Conservation (phyloP, 1,140 invertebrate species). For the Philotrypesis tridentata region DNA sequence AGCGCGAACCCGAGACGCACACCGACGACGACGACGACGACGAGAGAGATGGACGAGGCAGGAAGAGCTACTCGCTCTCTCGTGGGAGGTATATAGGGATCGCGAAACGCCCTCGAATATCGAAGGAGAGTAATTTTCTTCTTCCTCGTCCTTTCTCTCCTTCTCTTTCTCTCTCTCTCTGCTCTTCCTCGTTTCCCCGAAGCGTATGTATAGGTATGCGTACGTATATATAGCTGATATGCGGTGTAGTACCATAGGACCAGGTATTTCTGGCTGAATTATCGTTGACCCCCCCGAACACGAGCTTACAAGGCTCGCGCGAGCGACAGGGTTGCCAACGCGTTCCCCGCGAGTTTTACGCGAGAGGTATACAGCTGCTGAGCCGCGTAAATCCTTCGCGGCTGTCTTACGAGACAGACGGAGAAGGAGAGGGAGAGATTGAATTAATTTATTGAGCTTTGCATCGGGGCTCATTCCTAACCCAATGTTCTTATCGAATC, state of each 20-base stretch:
- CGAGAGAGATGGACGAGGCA: slow-evolving; percentile 17
- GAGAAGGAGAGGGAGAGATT: no score
- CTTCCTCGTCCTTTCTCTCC: no score
- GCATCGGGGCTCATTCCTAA: no score
- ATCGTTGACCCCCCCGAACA: slow-evolving; percentile 71
- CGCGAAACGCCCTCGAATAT: slow-evolving; percentile 60
- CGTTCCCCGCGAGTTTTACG: background rate
- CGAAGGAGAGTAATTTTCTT: slow-evolving; percentile 66
- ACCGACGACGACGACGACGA: background rate
- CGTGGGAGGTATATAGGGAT: slow-evolving; percentile 11
- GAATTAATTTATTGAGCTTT: no score
- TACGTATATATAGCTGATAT: no score
- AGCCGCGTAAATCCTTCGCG: background rate
- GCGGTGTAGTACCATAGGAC: slow-evolving; percentile 57
- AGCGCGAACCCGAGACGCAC: slow-evolving; percentile 7
- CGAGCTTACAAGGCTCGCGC: slow-evolving; percentile 61
- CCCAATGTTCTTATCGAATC: no score
- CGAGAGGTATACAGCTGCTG: no score
- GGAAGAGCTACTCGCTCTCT: background rate
- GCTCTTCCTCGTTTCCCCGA: slow-evolving; percentile 51
- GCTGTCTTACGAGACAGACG: no score
- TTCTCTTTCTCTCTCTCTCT: no score
- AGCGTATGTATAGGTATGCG: no score
- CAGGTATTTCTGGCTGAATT: slow-evolving; percentile 67
- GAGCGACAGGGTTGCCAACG: background rate